Evolutionary conservation across 1,140 invertebrate genomes (phyloP).

Genomic region (Drosophila sp.): DNA sequence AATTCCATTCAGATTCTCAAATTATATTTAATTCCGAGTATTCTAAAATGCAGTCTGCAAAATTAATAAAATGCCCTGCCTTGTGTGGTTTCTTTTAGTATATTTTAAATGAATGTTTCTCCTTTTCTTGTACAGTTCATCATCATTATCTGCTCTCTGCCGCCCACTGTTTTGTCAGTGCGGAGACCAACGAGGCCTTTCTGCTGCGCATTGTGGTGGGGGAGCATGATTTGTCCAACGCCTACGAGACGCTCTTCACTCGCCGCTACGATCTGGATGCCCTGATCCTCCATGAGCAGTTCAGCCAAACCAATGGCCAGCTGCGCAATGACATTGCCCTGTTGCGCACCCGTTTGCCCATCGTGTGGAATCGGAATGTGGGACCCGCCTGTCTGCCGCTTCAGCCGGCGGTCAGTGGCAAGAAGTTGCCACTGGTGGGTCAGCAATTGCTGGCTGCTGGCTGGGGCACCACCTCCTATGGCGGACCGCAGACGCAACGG

Average conservation of each 20-base stretch:
- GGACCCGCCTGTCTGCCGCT: constrained; percentile 78
- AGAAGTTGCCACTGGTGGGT: constrained; percentile 50
- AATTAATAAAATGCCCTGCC: no score
- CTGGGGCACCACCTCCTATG: constrained; percentile 82
- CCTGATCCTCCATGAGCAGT: constrained; percentile 69
- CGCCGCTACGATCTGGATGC: constrained; percentile 62
- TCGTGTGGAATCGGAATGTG: constrained; percentile 69
- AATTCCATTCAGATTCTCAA: no score
- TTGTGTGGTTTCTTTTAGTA: no score
- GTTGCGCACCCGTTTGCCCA: constrained; percentile 57
- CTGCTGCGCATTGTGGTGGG: constrained; percentile 70
- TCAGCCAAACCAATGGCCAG: constrained; percentile 50
- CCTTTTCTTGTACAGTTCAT: constrained; percentile 64
- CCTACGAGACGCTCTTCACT: constrained; percentile 69
- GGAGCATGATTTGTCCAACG: constrained; percentile 72
- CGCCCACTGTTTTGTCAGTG: constrained; percentile 72
- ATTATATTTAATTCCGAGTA: no score
- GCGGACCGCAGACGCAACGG: constrained; percentile 68
- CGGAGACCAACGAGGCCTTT: constrained; percentile 54
- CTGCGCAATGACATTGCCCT: constrained; percentile 78
- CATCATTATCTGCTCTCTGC: constrained; percentile 75
- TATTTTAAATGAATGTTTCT: no score
- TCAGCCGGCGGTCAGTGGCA: constrained; percentile 40
- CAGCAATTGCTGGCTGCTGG: constrained; percentile 71
- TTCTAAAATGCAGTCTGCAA: no score